Evolutionary conservation across 1,140 invertebrate species (phyloP), one percentile per base, ranked within the genome.

Genomic region (Pogonognathellus flavescens): DNA sequence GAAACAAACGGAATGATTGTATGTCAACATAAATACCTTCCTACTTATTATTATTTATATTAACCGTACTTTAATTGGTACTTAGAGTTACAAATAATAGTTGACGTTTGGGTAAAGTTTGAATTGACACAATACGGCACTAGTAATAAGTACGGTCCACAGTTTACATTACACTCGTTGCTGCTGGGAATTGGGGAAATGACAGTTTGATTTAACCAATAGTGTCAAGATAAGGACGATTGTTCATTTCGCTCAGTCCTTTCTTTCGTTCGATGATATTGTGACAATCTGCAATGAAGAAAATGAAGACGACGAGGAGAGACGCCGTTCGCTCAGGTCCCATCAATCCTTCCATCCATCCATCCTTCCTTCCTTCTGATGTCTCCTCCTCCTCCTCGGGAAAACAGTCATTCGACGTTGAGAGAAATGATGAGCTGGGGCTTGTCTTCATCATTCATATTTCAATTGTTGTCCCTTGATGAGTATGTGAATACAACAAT

Each of bases 1-100:
- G 70, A 76, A 76, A 76, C 70, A 76, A 76, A 76, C 70, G 70
- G 70, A 76, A 76, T 76, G 70, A 76, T 76, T 76, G 70, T 76
- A 76, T 76, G 70, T 76, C 70, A 25, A 76, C 70, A 76, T 76
- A 76, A 76, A 76, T 76, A 76, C 25, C 70, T 70, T 70, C 31
- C 41, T 49, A 41, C 41, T 41, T 76, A 49, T 50, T 76, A 49
- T 50, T 50, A 49, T n/a, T 76, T 49, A 76, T 49, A 25, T 49
- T 76, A 70, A 18, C 16, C n/a, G 25, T 76, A 50, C 22, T 76
- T 41, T 76, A 76, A 16, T 76, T 76, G 70, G 70, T 76, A 76
- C 70, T 76, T 76, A 76, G 16, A 41, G 25, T 70, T 70, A 57
- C 53, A 70, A 70, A 25, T 70, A 49, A 76, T 25, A 41, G 70